Base-by-base conservation (phyloP, 2,888 invertebrate genomes). In the Latrodectus elegans region DNA sequence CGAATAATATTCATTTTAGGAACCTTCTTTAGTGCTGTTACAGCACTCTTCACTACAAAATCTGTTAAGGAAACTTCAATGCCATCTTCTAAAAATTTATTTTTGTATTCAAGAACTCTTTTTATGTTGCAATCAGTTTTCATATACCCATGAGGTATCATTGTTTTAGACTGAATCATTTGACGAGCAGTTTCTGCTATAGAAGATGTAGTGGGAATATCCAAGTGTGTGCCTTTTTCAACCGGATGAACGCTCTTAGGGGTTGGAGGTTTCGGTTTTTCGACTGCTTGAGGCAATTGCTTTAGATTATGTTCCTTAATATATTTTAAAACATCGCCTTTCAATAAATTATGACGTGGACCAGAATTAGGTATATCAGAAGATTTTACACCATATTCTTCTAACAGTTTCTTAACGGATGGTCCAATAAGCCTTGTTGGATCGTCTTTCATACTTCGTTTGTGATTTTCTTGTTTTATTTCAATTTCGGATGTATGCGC, bases 121-220 rank as follows among this genome's bases (percentile, higher is more conserved):
- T 93, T 93, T 67, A 94, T 93, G 80, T 92, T 92, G 84, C 94
- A 94, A 73, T 94, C 93, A 53, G 94, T 92, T n/a, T 93, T 93
- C n/a, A 93, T 93, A 91, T 95, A 95, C 1, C 94, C 93, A 92
- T 95, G 95, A n/a, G 95, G 95, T 89, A 95, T 94, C 67, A 92
- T 93, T 53, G 93, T 93, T 73, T 95, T 95, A 0, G 95, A 95
- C 91, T 94, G 93, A 15, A 94, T 93, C 10, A 95, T 92, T 90
- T 95, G 92, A 91, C 94, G 94, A 4, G 95, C 95, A 90, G 95
- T 95, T 9, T 94, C 93, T 88, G 92, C 93, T 89, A 95, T 92
- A 93, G 95, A 94, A 90, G 92, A 94, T 4, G 94, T 93, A 71
- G 94, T 92, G 85, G 94, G 94, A 70, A 94, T 91, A 91, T 95